A percentile compares a stretch with the other conserved stretches of the same genome.
phyloP scores from a whole-genome alignment of 2,888 invertebrate genomes.

The Malachius bipustulatus region DNA sequence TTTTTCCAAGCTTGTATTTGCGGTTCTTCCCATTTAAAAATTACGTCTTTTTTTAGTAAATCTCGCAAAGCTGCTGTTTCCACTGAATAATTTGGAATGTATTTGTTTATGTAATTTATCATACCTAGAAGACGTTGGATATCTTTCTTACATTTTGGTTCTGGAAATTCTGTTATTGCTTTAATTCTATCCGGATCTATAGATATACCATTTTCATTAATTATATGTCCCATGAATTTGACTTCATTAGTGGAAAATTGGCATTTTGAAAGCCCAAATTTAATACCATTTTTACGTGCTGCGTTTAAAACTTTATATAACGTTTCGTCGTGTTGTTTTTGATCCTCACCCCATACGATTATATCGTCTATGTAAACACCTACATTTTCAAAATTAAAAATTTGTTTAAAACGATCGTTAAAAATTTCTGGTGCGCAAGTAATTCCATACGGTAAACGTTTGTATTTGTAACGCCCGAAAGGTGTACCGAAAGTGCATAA shows the following conservation, averaged over 20 bases:
- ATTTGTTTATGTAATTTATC: conserved; percentile 12
- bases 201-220: conserved; percentile 15
- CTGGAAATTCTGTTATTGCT: conserved; percentile 12
- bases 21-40: conserved; percentile 9
- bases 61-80: conserved; percentile 6
- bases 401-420: too few relatives aligned
- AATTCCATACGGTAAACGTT: conserved; percentile 24
- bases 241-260: conserved; percentile 14
- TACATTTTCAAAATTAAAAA: conserved; percentile 19
- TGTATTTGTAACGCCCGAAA: too few relatives aligned
- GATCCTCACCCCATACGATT: conserved; percentile 15
- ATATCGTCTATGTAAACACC: conserved; percentile 21
- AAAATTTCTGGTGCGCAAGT: conserved; percentile 24
- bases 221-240: conserved; percentile 18
- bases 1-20: conserved; percentile 7
- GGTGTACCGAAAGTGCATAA: too few relatives aligned
- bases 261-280: conserved; percentile 18
- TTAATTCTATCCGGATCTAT: conserved; percentile 13
- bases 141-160: conserved; percentile 14
- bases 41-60: conserved; percentile 11
- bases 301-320: conserved; percentile 14
- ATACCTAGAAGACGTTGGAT: conserved; percentile 15
- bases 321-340: conserved; percentile 17
- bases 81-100: conserved; percentile 11
- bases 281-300: conserved; percentile 14